phyloP scores from a whole-genome alignment of 2,888 invertebrate species.

The Mystacides longicornis region DNA sequence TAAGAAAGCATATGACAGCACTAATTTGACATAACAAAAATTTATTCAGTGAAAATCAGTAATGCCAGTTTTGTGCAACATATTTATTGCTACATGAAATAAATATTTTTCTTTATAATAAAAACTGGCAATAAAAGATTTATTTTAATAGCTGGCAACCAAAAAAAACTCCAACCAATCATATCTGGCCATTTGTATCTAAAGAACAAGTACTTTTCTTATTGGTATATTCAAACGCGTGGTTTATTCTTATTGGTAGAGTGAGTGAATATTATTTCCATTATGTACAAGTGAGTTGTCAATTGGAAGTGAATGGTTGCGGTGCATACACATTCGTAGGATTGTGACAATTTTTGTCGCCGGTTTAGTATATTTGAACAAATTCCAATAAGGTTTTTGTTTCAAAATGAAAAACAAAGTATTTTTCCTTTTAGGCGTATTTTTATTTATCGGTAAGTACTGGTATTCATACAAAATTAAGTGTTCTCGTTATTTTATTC shows the following conservation, averaged over 20 bases:
- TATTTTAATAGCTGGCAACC: neutral
- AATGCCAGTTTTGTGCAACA: neutral
- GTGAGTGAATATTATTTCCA: neutral
- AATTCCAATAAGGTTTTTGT: conserved; percentile 1
- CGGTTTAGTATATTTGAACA: neutral
- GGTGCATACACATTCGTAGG: neutral
- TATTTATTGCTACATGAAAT: neutral
- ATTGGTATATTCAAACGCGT: neutral
- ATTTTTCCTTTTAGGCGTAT: conserved; percentile 36
- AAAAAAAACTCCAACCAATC: neutral
- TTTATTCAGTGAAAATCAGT: neutral
- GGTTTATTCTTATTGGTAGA: neutral
- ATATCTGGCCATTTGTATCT: neutral
- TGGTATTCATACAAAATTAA: neutral
- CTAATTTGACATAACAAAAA: neutral
- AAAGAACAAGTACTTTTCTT: neutral
- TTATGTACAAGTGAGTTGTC: neutral
- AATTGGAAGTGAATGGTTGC: neutral
- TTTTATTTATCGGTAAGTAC: conserved; percentile 40
- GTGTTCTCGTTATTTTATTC: neutral
- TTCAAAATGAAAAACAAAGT: conserved; percentile 39
- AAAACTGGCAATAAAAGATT: neutral
- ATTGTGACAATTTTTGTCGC: neutral
- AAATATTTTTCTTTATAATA: neutral
- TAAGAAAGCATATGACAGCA: neutral